These are phyloP conservation scores for Diogma glabrata DNA, from an alignment of 2,888 invertebrate species.

Conservation along the genomic window DNA sequence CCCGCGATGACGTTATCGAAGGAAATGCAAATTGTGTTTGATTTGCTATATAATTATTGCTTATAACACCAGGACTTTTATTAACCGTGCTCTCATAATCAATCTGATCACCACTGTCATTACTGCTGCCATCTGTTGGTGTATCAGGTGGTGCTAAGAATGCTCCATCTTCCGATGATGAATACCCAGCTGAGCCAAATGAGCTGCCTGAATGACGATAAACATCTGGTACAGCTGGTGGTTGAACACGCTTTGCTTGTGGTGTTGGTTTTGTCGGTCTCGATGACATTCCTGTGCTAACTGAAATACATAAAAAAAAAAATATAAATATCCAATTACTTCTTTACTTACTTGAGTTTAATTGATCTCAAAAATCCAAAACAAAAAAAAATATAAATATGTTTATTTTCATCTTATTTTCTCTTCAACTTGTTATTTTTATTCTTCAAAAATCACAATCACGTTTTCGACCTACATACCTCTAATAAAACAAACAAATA, in stretches of 20 bases:
- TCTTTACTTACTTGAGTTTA: too few relatives aligned
- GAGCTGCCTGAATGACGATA: conserved; percentile 71
- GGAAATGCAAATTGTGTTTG: conserved; percentile 57
- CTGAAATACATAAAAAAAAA: too few relatives aligned
- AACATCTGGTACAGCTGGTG: conserved; percentile 69
- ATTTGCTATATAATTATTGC: conserved; percentile 23
- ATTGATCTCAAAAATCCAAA: too few relatives aligned
- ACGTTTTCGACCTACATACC: too few relatives aligned
- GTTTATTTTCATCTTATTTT: too few relatives aligned
- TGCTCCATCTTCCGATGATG: conserved; percentile 62
- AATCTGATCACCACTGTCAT: conserved; percentile 46
- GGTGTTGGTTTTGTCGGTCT: conserved; percentile 71
- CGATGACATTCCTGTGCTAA: conserved; percentile 84
- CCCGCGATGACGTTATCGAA: conserved; percentile 49
- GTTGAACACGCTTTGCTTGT: conserved; percentile 84
- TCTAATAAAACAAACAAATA: too few relatives aligned
- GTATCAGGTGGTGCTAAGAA: conserved; percentile 48
- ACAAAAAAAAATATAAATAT: too few relatives aligned
- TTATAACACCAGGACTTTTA: conserved; percentile 16
- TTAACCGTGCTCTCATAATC: conserved; percentile 48
- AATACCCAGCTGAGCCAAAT: conserved; percentile 67
- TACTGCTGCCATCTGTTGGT: conserved; percentile 34
- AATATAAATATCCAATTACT: too few relatives aligned
- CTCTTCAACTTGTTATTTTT: too few relatives aligned
- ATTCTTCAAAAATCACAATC: too few relatives aligned